Conservation (phyloP, 2,113 vertebrate species). For the Percina caprodes region DNA sequence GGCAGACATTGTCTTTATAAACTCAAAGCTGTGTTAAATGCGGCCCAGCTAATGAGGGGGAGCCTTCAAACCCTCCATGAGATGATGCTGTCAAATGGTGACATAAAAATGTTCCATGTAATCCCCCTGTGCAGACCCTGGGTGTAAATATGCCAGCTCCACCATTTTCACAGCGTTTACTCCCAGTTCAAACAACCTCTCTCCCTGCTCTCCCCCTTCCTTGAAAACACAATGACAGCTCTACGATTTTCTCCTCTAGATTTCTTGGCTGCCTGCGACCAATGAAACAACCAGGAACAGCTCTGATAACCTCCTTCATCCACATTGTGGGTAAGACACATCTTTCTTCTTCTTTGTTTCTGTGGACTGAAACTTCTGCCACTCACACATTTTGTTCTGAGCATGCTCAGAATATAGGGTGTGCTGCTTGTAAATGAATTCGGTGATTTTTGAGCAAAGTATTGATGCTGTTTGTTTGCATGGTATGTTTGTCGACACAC, state of each 20-base stretch:
- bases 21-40: constrained; percentile 77
- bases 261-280: constrained; percentile 69
- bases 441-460: constrained; percentile 16
- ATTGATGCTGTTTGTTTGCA: constrained; percentile 25
- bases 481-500: background rate
- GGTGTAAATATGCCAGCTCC: constrained; percentile 83
- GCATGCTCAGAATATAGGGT: constrained; percentile 39
- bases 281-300: constrained; percentile 75
- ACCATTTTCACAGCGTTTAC: constrained; percentile 80
- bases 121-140: constrained; percentile 75
- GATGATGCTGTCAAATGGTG: constrained; percentile 81
- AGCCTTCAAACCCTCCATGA: constrained; percentile 73
- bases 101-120: constrained; percentile 76
- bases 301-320: constrained; percentile 78
- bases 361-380: constrained; percentile 69
- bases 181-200: constrained; percentile 81
- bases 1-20: constrained; percentile 74
- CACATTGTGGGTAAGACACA: constrained; percentile 70
- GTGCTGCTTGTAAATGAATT: constrained; percentile 52
- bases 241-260: constrained; percentile 71
- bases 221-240: constrained; percentile 78
- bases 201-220: constrained; percentile 39
- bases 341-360: constrained; percentile 66
- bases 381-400: constrained; percentile 59
- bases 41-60: constrained; percentile 76